Percentiles rank a stretch among this genome's conserved stretches.
Evolutionary conservation across 2,797 vertebrate species (phyloP).

Genomic region (Takifugu rubripes): DNA sequence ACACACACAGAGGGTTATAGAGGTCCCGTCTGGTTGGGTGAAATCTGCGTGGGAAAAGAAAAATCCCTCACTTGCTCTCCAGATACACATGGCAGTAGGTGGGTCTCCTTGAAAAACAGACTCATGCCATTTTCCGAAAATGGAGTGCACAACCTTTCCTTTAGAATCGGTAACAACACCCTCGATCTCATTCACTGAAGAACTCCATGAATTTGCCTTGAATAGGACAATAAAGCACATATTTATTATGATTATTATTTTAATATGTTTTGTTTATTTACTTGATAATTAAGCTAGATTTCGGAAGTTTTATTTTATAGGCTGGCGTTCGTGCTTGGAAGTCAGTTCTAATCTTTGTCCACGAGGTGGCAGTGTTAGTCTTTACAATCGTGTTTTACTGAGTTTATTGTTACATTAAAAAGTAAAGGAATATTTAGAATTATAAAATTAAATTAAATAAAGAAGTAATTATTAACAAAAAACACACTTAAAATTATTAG

Average conservation of each 20-base stretch:
- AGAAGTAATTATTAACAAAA: too few relatives aligned
- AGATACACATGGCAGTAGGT: constrained; percentile 85
- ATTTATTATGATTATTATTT: not conserved
- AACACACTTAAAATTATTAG: too few relatives aligned
- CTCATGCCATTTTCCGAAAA: constrained; percentile 97
- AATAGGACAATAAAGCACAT: constrained; percentile 15
- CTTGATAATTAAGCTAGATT: not conserved
- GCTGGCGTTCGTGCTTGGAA: too few relatives aligned
- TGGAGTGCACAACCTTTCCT: constrained; percentile 81
- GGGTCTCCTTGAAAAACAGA: constrained; percentile 87
- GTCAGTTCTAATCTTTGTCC: constrained; percentile 18
- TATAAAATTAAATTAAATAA: too few relatives aligned
- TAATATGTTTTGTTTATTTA: not conserved
- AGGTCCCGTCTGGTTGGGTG: not conserved
- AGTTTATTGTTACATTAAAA: not conserved
- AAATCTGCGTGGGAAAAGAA: not conserved
- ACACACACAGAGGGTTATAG: not conserved
- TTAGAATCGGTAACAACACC: constrained; percentile 82
- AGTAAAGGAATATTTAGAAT: too few relatives aligned
- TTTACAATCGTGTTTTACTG: not conserved
- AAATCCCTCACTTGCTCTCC: constrained; percentile 90
- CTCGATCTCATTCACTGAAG: constrained; percentile 89
- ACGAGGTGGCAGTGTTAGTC: constrained; percentile 43
- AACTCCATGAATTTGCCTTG: constrained; percentile 91
- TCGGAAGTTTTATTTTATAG: too few relatives aligned